phyloP scores from a whole-genome alignment of 2,888 invertebrate genomes.

The Ornithoptera priamus region DNA sequence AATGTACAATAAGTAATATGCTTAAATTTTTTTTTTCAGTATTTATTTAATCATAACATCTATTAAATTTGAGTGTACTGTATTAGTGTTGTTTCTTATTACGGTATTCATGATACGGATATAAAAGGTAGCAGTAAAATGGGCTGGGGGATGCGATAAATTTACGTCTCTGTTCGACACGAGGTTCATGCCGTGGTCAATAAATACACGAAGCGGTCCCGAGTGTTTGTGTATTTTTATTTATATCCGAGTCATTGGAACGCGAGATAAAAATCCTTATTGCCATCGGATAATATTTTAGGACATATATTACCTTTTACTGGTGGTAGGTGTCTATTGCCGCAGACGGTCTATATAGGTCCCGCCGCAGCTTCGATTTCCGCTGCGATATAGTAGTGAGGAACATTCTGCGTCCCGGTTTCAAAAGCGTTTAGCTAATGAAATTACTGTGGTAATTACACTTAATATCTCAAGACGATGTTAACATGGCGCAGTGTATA shows the following conservation, averaged over 20 bases:
- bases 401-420: no score
- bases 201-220: conserved; percentile 16
- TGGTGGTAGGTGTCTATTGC: no score
- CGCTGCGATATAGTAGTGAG: no score
- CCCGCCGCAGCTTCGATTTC: no score
- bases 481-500: no score
- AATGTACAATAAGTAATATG: neutral
- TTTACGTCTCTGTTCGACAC: conserved; percentile 21
- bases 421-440: no score
- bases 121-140: conserved; percentile 26
- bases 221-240: conserved; percentile 11
- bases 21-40: neutral
- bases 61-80: neutral
- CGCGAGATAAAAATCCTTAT: conserved; percentile 11
- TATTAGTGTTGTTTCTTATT: conserved; percentile 22
- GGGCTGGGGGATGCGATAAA: conserved; percentile 17
- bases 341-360: no score
- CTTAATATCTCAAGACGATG: no score
- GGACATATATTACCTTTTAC: neutral
- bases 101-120: conserved; percentile 14
- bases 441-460: no score
- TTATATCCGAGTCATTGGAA: conserved; percentile 5
- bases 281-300: neutral
- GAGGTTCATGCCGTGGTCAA: conserved; percentile 25
- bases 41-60: neutral